Conservation (phyloP, 2,888 invertebrate genomes). For the Thymelicus sylvestris region DNA sequence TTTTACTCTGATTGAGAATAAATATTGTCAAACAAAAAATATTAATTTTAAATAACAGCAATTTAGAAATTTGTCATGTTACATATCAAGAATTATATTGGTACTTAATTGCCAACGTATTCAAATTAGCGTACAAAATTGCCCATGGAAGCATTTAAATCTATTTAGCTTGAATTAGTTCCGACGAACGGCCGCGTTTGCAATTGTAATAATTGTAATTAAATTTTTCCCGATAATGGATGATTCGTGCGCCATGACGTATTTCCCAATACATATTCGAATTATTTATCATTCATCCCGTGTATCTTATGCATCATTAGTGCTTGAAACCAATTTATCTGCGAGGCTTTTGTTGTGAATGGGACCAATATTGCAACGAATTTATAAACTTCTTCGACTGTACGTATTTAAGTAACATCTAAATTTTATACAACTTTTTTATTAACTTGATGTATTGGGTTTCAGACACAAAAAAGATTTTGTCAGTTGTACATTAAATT, state of each 20-base stretch:
- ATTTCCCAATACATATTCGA: conserved; percentile 21
- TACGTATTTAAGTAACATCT: too few relatives aligned
- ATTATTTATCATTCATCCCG: conserved; percentile 17
- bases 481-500: too few relatives aligned
- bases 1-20: neutral
- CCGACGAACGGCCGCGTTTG: conserved; percentile 30
- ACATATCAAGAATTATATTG: neutral
- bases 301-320: conserved; percentile 2
- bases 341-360: neutral
- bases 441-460: too few relatives aligned
- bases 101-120: neutral
- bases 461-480: too few relatives aligned
- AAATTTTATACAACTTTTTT: too few relatives aligned
- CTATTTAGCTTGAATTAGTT: conserved; percentile 29
- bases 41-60: neutral
- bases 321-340: conserved; percentile 1
- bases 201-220: conserved; percentile 43
- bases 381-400: too few relatives aligned
- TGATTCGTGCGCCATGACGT: conserved; percentile 18
- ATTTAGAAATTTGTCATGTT: neutral
- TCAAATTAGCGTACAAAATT: conserved; percentile 18
- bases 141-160: conserved; percentile 22
- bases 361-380: neutral
- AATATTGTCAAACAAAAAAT: neutral
- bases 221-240: conserved; percentile 42